Conservation (phyloP, 2,797 vertebrate genomes). For the Oreochromis mossambicus region DNA sequence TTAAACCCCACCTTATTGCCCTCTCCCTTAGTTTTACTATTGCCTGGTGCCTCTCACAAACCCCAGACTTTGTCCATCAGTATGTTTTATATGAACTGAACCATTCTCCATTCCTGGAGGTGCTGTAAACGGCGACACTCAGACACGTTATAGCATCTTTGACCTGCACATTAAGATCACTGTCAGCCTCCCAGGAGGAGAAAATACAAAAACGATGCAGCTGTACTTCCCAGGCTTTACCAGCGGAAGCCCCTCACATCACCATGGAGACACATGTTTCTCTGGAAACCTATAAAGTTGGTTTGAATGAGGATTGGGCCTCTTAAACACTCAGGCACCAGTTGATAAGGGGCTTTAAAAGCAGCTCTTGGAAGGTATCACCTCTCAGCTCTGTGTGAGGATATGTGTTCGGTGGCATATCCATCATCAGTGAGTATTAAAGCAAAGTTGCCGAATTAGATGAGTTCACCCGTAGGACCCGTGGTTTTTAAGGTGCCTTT, state of each 20-base stretch:
- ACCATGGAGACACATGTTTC: constrained; percentile 21
- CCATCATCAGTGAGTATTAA: neutral
- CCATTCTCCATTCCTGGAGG: neutral
- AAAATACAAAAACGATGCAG: neutral
- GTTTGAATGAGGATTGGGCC: neutral
- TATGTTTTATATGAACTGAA: neutral
- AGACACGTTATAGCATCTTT: neutral
- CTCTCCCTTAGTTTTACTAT: neutral
- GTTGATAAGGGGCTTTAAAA: neutral
- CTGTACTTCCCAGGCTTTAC: neutral
- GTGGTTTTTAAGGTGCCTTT: neutral
- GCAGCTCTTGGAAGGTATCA: neutral
- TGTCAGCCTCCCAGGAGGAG: neutral
- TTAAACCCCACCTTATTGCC: neutral
- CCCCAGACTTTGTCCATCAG: neutral
- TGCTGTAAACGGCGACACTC: neutral
- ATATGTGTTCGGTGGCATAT: neutral
- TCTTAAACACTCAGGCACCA: neutral
- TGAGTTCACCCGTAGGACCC: rapidly evolving
- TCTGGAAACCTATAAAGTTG: neutral
- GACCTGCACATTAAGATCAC: neutral
- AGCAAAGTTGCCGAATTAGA: neutral
- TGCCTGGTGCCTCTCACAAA: neutral
- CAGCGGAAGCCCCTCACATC: neutral
- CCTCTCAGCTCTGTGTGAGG: neutral